These are phyloP conservation scores for Drosophila hamatofila DNA, from an alignment of 2,888 invertebrate genomes.

Conservation along the genomic window DNA sequence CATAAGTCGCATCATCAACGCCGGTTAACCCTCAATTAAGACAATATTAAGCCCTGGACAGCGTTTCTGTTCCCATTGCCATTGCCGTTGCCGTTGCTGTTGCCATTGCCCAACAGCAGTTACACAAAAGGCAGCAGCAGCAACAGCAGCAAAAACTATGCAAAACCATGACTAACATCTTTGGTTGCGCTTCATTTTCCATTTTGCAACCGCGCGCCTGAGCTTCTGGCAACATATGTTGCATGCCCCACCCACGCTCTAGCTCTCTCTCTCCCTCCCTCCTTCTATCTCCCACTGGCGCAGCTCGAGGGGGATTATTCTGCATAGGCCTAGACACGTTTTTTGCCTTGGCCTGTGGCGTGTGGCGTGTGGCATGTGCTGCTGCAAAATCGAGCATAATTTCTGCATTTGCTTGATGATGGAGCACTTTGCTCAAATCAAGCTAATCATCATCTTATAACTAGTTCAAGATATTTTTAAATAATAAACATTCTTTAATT, in stretches of 20 bases:
- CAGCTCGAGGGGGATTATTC: slow-evolving; percentile 19
- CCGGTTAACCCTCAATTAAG: slow-evolving; percentile 85
- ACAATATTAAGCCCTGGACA: slow-evolving; percentile 82
- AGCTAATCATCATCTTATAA: slow-evolving; percentile 33
- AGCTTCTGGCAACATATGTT: slow-evolving; percentile 73
- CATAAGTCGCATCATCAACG: slow-evolving; percentile 84
- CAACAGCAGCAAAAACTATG: slow-evolving; percentile 70
- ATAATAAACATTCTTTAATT: background rate
- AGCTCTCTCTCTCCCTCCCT: background rate
- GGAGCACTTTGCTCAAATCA: slow-evolving; percentile 47
- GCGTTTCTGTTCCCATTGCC: slow-evolving; percentile 25
- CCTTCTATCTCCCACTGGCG: background rate
- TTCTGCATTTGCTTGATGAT: slow-evolving; percentile 72
- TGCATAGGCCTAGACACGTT: slow-evolving; percentile 61
- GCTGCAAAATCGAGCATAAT: slow-evolving; percentile 67
- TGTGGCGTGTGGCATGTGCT: slow-evolving; percentile 33
- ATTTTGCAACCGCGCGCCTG: slow-evolving; percentile 46
- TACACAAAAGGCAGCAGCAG: slow-evolving; percentile 28
- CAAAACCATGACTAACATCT: slow-evolving; percentile 83
- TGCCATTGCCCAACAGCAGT: slow-evolving; percentile 42
- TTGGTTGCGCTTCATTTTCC: slow-evolving; percentile 78
- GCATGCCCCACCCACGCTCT: slow-evolving; percentile 48
- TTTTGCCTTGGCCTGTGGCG: slow-evolving; percentile 22
- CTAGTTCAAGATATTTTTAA: slow-evolving; percentile 29
- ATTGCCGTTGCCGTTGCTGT: slow-evolving; percentile 22